These are phyloP conservation scores for Cynaeus angustus DNA, from an alignment of 2,888 invertebrate species.

Conservation along the genomic window DNA sequence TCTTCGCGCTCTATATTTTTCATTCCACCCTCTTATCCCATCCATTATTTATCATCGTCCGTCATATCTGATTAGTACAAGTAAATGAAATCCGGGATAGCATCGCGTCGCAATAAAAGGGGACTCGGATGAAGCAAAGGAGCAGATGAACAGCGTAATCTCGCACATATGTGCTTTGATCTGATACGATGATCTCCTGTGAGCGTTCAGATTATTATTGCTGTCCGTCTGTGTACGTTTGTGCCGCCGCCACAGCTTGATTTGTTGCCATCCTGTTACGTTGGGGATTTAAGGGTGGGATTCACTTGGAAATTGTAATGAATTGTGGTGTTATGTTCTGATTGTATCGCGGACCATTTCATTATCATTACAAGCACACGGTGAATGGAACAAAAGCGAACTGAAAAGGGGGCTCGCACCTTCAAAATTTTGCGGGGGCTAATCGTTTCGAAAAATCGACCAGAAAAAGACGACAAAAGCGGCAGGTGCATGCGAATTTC, in stretches of 20 bases:
- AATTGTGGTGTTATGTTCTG: constrained; percentile 61
- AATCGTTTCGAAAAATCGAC: too few relatives aligned
- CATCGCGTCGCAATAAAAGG: constrained; percentile 19
- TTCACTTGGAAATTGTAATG: constrained; percentile 61
- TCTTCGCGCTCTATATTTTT: not conserved
- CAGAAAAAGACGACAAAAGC: too few relatives aligned
- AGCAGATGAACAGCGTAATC: constrained; percentile 59
- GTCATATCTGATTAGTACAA: constrained; percentile 44
- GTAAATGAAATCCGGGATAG: constrained; percentile 49
- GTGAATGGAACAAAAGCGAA: constrained; percentile 32
- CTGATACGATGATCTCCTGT: constrained; percentile 64
- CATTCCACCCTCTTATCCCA: not conserved
- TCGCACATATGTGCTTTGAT: constrained; percentile 66
- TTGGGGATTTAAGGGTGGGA: constrained; percentile 59
- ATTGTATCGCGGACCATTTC: constrained; percentile 44
- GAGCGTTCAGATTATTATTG: constrained; percentile 63
- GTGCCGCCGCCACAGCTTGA: constrained; percentile 54
- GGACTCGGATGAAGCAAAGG: constrained; percentile 32
- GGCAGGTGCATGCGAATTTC: not conserved
- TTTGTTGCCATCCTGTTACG: constrained; percentile 60
- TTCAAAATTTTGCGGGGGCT: not conserved
- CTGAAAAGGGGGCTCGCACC: not conserved
- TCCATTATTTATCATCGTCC: constrained; percentile 8
- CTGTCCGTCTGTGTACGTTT: constrained; percentile 57
- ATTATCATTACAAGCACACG: constrained; percentile 44